These are phyloP conservation scores for Etia nguti DNA, from an alignment of 2,113 vertebrate species.

Conservation along the genomic window DNA sequence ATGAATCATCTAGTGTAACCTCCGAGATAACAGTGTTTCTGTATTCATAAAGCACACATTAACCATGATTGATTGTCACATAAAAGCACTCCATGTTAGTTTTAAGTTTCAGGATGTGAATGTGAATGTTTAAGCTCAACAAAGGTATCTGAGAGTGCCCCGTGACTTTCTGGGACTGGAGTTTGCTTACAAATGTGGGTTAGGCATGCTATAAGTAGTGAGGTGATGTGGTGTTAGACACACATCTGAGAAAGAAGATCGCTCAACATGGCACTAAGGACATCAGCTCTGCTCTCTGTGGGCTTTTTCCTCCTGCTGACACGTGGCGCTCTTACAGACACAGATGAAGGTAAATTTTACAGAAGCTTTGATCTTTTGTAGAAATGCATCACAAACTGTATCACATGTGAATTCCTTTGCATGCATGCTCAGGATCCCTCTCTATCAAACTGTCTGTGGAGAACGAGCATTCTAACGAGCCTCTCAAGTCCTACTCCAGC, in stretches of 20 bases:
- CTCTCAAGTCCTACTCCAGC: constrained; percentile 18
- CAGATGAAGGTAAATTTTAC: constrained; percentile 5
- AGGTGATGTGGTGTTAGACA: neutral
- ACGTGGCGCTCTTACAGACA: neutral
- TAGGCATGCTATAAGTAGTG: constrained; percentile 22
- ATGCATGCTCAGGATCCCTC: neutral
- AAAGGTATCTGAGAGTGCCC: neutral
- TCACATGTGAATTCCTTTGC: neutral
- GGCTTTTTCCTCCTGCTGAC: constrained; percentile 36
- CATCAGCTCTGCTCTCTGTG: constrained; percentile 10
- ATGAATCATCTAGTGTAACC: constrained; percentile 19
- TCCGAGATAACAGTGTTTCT: neutral
- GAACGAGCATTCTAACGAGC: constrained; percentile 27
- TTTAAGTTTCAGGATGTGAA: neutral
- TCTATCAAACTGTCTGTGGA: constrained; percentile 54
- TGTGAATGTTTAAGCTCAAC: neutral
- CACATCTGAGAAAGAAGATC: neutral
- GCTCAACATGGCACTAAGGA: neutral
- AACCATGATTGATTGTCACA: neutral
- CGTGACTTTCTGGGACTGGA: neutral
- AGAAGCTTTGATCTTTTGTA: neutral
- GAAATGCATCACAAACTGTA: neutral
- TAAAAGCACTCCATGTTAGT: neutral
- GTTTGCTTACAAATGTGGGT: neutral
- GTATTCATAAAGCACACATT: neutral